Percentiles rank a stretch among this genome's conserved stretches.
These are phyloP conservation scores for Scylla paramamosain DNA, from an alignment of 1,140 invertebrate genomes.

Conservation along the genomic window DNA sequence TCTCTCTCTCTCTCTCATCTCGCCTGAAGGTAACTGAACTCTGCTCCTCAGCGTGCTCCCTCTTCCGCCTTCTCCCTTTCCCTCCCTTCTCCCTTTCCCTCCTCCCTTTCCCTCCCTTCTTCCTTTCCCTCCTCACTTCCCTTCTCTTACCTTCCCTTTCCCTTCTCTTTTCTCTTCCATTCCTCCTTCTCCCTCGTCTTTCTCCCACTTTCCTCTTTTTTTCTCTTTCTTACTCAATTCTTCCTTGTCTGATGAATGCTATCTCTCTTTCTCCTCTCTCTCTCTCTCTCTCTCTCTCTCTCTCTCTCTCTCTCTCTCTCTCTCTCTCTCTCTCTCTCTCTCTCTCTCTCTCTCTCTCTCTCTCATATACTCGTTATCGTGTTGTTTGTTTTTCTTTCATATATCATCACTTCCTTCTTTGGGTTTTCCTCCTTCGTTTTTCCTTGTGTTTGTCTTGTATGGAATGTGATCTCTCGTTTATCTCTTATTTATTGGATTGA, in stretches of 20 bases:
- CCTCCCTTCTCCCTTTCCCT: not conserved
- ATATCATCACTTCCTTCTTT: not conserved
- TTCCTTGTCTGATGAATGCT: too few species aligned
- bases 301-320: too few species aligned
- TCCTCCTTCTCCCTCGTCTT: not conserved
- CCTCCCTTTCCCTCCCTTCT: not conserved
- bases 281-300: too few species aligned
- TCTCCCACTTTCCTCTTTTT: not conserved
- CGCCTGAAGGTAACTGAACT: not conserved
- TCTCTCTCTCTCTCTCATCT: slow-evolving; percentile 21
- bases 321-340: too few species aligned
- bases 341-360: slow-evolving; percentile 18
- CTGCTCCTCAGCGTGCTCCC: not conserved
- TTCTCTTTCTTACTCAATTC: not conserved
- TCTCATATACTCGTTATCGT: not conserved
- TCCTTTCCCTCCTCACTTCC: not conserved
- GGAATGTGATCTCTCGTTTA: too few species aligned
- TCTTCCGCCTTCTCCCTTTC: not conserved
- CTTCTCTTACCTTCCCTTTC: not conserved
- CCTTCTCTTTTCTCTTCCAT: not conserved
- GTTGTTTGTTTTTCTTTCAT: not conserved
- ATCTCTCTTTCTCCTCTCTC: too few species aligned
- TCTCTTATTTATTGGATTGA: too few species aligned
- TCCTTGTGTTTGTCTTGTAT: not conserved
- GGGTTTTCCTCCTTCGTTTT: not conserved